Base-by-base conservation (phyloP, 2,888 invertebrate genomes). In the Fabriciana adippe region DNA sequence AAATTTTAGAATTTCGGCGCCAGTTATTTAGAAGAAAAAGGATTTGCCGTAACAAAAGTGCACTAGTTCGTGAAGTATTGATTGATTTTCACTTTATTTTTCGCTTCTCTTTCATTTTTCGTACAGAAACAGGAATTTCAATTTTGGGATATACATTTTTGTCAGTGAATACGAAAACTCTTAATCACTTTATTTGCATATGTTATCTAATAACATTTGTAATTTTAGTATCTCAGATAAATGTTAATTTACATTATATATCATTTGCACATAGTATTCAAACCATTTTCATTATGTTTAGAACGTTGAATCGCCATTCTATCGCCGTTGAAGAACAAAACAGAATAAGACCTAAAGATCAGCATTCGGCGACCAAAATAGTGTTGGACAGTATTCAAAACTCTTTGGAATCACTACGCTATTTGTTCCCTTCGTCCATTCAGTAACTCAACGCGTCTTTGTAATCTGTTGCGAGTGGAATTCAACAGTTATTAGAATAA, bases 381-480 rank as follows among this genome's bases (percentile, higher is more conserved):
- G 89, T 85, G 71, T 91, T 92, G 92, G 92, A 92, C 88, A 85
- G 86, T 86, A 92, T 90, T 92, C 92, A 92, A 92, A 90, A 91
- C 90, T 90, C 87, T 87, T 88, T 76, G 90, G 91, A 91, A 92
- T 92, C 88, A 90, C 90, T 87, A 85, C 74, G 86, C 90, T 88
- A 91, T 91, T 90, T 89, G 89, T 90, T 87, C 77, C 83, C 77
- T 79, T 79, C 85, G 83, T 80, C 88, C 92, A 92, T 92, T 92
- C 92, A 92, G 90, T 89, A 91, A 88, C 86, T 90, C 90, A 89
- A 83, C 88, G 83, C 82, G 78, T 79, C 81, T 74, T 75, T 75
- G 82, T 87, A 85, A 89, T 90, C 87, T 87, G 86, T 89, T 86
- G 79, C 82, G 72, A 76, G 76, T 80, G 82, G 86, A 82, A 88